Evolutionary conservation across 2,888 invertebrate genomes (phyloP), one percentile per base, ranked within the genome.

Genomic region (Monopis laevigella): DNA sequence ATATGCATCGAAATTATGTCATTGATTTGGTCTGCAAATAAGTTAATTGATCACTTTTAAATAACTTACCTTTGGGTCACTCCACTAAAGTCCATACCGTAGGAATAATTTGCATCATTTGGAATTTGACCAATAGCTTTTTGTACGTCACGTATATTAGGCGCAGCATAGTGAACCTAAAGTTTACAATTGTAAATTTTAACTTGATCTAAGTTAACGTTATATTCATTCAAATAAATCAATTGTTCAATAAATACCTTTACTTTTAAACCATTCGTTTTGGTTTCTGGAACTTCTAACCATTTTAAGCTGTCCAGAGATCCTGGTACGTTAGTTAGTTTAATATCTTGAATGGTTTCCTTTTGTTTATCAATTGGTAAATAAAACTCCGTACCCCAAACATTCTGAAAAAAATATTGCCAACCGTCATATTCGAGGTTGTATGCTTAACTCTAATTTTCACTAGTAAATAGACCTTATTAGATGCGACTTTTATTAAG

Each of bases 81-180:
- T 10, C 72, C 72, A 52, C 72, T 72, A 43, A 66, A 72, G 43
- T 72, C 72, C 63, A 69, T 66, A 24, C 71, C 69, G 42, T 51
- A 68, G 2, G 44, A 36, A 44, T 3, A 10, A 5, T 27, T 8
- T 3, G 30, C 29, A 18, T 40, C 18, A 14, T 2, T 45, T 21
- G 51, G 41, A 35, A 52, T 45, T 13, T 46, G 47, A 17, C 59
- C 66, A 6, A 46, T 47, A n/a, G 62, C 61, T 48, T 48, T 55
- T 14, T 56, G 53, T 2, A 52, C 50, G 17, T 72, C 69, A 8
- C 40, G 29, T 1, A 44, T 41, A 29, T 58, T 60, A 2, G 59
- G 47, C 10, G 56, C 62, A 12, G 54, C 61, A 39, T 53, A 63
- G 24, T 59, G 51, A 2, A 64, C 57, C 65, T 65, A n/a, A 21